A percentile compares a stretch with the other conserved stretches of the same genome.
Conservation (phyloP, 2,113 vertebrate genomes). For the Macrotus californicus region DNA sequence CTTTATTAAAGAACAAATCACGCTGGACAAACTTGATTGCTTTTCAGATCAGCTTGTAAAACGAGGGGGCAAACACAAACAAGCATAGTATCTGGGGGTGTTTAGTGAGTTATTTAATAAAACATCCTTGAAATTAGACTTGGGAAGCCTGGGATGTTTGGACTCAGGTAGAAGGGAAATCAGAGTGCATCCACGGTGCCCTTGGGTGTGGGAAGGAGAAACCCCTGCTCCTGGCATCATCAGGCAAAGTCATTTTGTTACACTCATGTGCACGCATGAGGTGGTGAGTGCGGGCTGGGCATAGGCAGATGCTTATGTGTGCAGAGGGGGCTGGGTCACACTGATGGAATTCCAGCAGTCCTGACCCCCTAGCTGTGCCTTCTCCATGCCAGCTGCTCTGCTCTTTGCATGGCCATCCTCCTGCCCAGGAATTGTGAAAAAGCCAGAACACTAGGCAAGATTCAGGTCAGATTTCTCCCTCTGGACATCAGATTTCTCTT, state of each 20-base stretch:
- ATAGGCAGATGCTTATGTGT: background rate
- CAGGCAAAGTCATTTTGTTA: background rate
- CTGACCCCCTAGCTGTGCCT: no score
- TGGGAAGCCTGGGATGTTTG: background rate
- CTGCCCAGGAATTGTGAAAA: background rate
- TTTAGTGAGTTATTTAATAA: slow-evolving; percentile 14
- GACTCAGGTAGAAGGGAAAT: background rate
- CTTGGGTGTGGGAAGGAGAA: background rate
- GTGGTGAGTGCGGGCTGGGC: rapidly evolving
- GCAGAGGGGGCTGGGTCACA: background rate
- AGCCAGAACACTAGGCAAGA: background rate
- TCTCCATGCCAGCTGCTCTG: background rate
- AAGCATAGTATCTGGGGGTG: background rate
- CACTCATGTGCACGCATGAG: background rate
- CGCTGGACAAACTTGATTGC: slow-evolving; percentile 59
- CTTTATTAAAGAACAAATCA: slow-evolving; percentile 75
- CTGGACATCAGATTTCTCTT: background rate
- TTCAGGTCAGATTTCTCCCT: background rate
- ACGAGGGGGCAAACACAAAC: background rate
- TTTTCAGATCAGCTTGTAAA: slow-evolving; percentile 41
- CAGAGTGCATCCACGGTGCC: background rate
- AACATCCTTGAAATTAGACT: background rate
- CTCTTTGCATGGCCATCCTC: no score
- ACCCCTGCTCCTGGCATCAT: background rate
- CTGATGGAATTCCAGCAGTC: background rate